Evolutionary conservation across 2,888 invertebrate species (phyloP), one percentile per base, ranked within the genome.

Genomic region (Drosophila putrida): DNA sequence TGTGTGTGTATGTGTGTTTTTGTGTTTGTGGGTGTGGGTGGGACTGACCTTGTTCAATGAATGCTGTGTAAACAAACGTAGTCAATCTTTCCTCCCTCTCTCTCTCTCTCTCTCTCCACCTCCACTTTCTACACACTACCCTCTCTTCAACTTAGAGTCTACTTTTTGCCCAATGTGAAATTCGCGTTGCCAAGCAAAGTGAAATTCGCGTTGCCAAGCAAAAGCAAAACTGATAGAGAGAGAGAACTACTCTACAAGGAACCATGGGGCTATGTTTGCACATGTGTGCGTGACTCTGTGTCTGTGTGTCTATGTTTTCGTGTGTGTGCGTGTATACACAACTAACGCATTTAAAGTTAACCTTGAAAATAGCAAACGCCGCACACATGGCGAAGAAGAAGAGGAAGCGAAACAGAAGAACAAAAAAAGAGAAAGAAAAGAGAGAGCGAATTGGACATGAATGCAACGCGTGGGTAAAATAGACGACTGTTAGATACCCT

Each of bases 311-410:
- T 44, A 15, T 43, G 25, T 62, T 46, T 47, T 20, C 27, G 6
- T 61, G 51, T 41, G 41, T 47, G 47, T 64, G 59, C 55, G 47
- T 74, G 38, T 63, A 43, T 46, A 64, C 51, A 76, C 57, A 86
- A 89, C 87, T 85, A 85, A 89, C 85, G 77, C 71, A 53, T 82
- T 67, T 77, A 81, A 85, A 51, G 84, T 71, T 80, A 88, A 86
- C 88, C 88, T 90, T 90, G 90, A 91, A 87, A 91, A 90, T 90
- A 91, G 89, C 84, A 78, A 87, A 89, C 58, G 62, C 73, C 66
- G 67, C 66, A 81, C 76, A 76, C 71, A 73, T 77, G 73, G 74
- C 57, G 55, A 65, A 35, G 58, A 69, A 31, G 8, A 6, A 31
- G 8, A 6, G 31, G 31, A 70, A 75, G 69, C 58, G 69, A 78